These are phyloP conservation scores for Drosophila longiperda DNA, from an alignment of 2,888 invertebrate genomes.

Conservation along the genomic window DNA sequence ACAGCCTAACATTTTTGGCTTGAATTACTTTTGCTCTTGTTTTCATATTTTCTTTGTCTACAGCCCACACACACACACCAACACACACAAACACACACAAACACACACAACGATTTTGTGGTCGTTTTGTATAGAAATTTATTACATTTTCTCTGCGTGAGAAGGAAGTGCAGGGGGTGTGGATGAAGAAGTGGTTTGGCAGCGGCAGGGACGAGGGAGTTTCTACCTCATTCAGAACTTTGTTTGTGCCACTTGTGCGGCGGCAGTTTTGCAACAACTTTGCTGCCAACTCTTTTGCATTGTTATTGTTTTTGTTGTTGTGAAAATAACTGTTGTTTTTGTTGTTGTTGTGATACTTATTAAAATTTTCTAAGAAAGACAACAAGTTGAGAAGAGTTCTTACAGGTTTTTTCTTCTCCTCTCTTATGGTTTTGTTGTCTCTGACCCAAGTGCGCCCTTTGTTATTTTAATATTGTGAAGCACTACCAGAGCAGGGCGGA, in stretches of 20 bases:
- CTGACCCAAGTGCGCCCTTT: conserved; percentile 58
- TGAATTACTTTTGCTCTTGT: conserved; percentile 59
- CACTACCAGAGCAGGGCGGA: neutral
- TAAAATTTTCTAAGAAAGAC: conserved; percentile 63
- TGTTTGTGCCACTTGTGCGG: conserved; percentile 62
- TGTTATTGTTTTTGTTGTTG: conserved; percentile 32
- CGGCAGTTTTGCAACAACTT: conserved; percentile 60
- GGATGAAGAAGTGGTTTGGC: neutral
- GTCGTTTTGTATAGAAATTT: conserved; percentile 75
- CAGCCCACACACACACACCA: conserved; percentile 23
- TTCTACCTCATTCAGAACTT: conserved; percentile 60
- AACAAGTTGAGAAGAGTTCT: conserved; percentile 42
- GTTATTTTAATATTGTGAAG: conserved; percentile 57
- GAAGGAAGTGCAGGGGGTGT: conserved; percentile 6
- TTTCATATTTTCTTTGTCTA: conserved; percentile 72
- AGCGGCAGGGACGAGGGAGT: conserved; percentile 20
- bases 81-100: conserved; percentile 21
- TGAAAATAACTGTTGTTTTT: conserved; percentile 22
- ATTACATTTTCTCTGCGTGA: conserved; percentile 66
- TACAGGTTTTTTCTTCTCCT: conserved; percentile 19
- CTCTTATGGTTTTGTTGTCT: conserved; percentile 30
- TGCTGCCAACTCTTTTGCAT: conserved; percentile 49
- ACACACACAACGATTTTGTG: conserved; percentile 61
- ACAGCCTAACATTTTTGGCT: conserved; percentile 49
- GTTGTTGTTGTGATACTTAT: conserved; percentile 53